These are phyloP conservation scores for Sarcophaga peregrina DNA, from an alignment of 1,140 invertebrate genomes.

Conservation along the genomic window DNA sequence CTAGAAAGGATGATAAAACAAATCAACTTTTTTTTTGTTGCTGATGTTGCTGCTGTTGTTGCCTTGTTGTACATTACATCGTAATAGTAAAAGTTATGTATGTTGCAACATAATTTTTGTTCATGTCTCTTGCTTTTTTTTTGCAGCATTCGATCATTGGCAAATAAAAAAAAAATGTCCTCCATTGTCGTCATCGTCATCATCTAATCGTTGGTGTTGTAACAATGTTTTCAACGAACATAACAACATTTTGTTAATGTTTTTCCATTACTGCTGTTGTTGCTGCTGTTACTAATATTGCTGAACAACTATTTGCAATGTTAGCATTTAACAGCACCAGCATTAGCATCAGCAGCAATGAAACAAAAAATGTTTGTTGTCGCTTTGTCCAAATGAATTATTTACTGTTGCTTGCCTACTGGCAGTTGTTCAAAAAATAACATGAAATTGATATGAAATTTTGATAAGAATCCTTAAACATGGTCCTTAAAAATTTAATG, in stretches of 20 bases:
- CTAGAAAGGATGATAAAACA: background rate
- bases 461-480: background rate
- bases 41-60: too few species aligned
- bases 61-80: too few species aligned
- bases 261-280: background rate
- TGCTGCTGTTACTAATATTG: too few species aligned
- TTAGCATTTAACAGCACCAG: too few species aligned
- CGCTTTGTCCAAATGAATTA: too few species aligned
- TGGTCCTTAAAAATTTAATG: too few species aligned
- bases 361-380: too few species aligned
- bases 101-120: background rate
- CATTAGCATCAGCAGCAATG: too few species aligned
- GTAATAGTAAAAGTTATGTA: background rate
- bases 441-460: background rate
- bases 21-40: too few species aligned
- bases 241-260: constrained; percentile 10
- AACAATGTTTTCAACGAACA: background rate
- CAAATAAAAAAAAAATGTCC: too few species aligned
- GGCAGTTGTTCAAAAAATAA: background rate
- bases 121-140: background rate
- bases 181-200: background rate
- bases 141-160: too few species aligned
- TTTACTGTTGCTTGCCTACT: background rate
- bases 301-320: too few species aligned
- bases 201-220: constrained; percentile 13